phyloP scores from a whole-genome alignment of 2,888 invertebrate genomes.

The Iphiclides podalirius region DNA sequence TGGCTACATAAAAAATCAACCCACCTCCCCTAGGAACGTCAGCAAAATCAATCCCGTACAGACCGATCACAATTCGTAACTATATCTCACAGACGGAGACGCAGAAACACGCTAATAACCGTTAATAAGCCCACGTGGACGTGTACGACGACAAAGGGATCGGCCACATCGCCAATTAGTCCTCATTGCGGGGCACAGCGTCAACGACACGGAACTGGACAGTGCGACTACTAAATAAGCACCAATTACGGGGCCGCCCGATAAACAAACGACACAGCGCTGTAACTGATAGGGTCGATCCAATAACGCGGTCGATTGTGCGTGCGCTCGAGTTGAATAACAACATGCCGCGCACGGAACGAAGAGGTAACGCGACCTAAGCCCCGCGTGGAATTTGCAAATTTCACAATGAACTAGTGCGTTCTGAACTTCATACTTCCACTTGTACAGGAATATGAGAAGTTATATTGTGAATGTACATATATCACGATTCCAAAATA shows the following conservation, averaged over 20 bases:
- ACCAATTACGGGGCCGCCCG: conserved; percentile 11
- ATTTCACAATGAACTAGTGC: too few species aligned
- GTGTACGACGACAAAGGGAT: conserved; percentile 7
- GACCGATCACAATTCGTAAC: too few species aligned
- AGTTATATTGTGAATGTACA: too few species aligned
- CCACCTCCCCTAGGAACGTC: too few species aligned
- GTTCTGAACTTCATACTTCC: too few species aligned
- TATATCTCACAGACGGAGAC: too few species aligned
- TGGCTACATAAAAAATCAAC: too few species aligned
- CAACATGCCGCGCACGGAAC: too few species aligned
- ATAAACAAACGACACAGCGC: conserved; percentile 18
- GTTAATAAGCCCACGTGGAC: conserved; percentile 21
- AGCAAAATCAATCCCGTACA: too few species aligned
- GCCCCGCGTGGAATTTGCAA: not conserved
- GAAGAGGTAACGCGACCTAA: too few species aligned
- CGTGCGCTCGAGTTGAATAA: conserved; percentile 1
- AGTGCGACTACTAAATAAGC: conserved; percentile 9
- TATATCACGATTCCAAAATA: too few species aligned
- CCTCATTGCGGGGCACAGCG: conserved; percentile 19
- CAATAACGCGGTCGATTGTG: conserved; percentile 13
- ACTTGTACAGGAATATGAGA: too few species aligned
- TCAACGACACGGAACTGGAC: conserved; percentile 22
- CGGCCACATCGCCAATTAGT: conserved; percentile 20
- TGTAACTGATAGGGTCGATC: conserved; percentile 14
- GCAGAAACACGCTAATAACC: not conserved